Percentiles rank a stretch among this genome's conserved stretches.
Conservation (phyloP, 2,888 invertebrate species). For the Molanna angustata region DNA sequence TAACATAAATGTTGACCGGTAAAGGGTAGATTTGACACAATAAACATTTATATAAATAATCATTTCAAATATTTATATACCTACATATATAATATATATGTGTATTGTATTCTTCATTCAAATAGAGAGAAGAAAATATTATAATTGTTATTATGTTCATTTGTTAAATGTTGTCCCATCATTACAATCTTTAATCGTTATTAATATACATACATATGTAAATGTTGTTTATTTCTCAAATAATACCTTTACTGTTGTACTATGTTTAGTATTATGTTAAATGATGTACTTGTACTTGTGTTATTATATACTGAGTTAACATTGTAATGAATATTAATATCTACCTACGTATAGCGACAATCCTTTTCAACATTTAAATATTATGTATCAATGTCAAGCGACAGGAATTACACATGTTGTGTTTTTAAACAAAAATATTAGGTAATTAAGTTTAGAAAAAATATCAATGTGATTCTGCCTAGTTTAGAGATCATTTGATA, state of each 20-base stretch:
- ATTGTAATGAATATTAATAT: no score
- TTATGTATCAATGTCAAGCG: conserved; percentile 6
- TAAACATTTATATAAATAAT: conserved; percentile 2
- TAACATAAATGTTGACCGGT: conserved; percentile 21
- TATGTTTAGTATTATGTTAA: no score
- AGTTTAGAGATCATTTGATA: conserved; percentile 25
- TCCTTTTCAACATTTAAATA: conserved; percentile 19
- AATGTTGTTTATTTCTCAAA: no score
- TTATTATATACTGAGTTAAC: no score
- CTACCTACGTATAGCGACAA: conserved; percentile 28
- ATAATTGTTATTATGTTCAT: conserved; percentile 8
- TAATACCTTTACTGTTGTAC: no score
- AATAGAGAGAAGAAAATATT: no score
- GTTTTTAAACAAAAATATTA: conserved; percentile 10
- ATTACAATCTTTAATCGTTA: no score
- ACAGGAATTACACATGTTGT: conserved; percentile 17
- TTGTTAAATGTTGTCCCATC: conserved; percentile 2
- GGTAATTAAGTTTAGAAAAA: conserved; percentile 27
- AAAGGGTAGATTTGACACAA: conserved; percentile 25
- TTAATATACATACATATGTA: no score
- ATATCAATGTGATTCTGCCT: conserved; percentile 30
- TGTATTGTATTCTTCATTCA: no score
- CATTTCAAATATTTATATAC: no score
- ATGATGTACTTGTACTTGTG: no score
- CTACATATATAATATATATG: no score